These are phyloP conservation scores for Malthinus flaveolus DNA, from an alignment of 2,888 invertebrate genomes.

Conservation along the genomic window DNA sequence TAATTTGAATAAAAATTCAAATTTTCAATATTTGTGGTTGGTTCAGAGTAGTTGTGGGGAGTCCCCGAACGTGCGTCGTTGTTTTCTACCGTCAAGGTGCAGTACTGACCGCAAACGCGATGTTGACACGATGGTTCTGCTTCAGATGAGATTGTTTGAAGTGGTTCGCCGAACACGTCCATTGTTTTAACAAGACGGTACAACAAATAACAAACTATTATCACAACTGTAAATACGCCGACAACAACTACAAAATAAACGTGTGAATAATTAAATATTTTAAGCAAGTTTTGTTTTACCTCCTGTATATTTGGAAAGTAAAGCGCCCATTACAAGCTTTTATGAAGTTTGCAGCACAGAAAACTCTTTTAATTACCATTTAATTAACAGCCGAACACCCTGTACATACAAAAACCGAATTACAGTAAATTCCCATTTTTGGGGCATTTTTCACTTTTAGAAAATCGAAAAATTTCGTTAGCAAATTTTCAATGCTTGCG, in stretches of 20 bases:
- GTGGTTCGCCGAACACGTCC: not conserved
- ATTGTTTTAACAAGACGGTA: conserved; percentile 1
- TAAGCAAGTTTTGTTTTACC: not conserved
- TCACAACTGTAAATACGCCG: not conserved
- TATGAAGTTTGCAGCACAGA: too few species aligned
- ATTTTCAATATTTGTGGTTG: not conserved
- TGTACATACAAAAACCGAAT: too few species aligned
- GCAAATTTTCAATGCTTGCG: not conserved
- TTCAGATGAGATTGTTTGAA: not conserved
- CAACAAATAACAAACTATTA: conserved; percentile 2
- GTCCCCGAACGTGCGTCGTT: not conserved
- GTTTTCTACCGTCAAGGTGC: not conserved
- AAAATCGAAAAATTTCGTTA: not conserved
- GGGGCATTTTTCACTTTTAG: too few species aligned
- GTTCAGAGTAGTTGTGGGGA: not conserved
- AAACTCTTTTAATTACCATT: too few species aligned
- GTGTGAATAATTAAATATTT: too few species aligned
- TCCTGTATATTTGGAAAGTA: not conserved
- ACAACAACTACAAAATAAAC: not conserved
- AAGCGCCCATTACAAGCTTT: too few species aligned
- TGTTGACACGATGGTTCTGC: conserved; percentile 3
- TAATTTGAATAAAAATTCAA: not conserved
- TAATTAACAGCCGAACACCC: too few species aligned
- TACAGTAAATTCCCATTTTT: too few species aligned
- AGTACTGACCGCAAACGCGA: not conserved